These are phyloP conservation scores for Alectura lathami DNA, from an alignment of 2,113 vertebrate species.

Conservation along the genomic window DNA sequence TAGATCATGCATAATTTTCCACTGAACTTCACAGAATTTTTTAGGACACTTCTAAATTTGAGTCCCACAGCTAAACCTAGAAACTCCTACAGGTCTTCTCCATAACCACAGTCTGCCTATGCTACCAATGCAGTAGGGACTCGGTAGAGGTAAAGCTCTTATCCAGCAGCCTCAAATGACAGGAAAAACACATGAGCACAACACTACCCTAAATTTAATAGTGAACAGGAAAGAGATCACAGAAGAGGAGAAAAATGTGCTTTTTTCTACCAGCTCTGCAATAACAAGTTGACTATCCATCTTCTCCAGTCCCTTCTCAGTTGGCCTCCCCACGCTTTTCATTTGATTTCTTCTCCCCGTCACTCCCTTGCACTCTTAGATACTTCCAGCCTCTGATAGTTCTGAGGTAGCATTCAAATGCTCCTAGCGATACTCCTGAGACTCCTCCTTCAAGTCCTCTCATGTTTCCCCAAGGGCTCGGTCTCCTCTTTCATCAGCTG, in stretches of 20 bases:
- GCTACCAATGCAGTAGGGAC: not conserved
- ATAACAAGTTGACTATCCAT: not conserved
- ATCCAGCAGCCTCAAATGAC: not conserved
- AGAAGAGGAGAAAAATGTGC: fast-evolving
- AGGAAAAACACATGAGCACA: not conserved
- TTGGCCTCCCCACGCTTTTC: not conserved
- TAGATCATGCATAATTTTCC: not conserved
- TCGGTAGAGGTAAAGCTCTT: not conserved
- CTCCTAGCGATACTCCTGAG: not conserved
- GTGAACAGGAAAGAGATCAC: not conserved
- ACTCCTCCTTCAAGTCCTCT: not conserved
- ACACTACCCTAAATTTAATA: not conserved
- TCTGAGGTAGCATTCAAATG: not conserved
- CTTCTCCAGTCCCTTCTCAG: not conserved
- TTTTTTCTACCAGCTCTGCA: not conserved
- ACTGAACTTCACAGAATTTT: not conserved
- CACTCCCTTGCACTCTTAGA: not conserved
- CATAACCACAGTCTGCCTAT: not conserved
- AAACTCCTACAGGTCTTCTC: not conserved
- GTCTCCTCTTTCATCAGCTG: slow-evolving; percentile 29
- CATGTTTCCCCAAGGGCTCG: not conserved
- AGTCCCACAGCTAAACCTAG: not conserved
- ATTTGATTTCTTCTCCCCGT: not conserved
- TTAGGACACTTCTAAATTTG: not conserved
- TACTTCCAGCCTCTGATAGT: not conserved